Evolutionary conservation across 2,113 vertebrate genomes (phyloP).

Genomic region (Canis aureus): DNA sequence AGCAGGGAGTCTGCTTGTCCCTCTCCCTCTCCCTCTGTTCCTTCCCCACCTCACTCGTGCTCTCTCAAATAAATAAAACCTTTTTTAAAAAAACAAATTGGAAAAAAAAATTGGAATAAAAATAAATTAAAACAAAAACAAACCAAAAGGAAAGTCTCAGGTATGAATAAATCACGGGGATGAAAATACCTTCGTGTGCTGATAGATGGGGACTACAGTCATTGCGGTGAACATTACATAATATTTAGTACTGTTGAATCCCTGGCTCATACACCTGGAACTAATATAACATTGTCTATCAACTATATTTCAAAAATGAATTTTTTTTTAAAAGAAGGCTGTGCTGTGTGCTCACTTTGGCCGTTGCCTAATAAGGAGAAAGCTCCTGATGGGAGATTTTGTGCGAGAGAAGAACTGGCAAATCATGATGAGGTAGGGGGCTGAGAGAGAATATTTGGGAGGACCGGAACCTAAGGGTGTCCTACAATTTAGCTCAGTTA

Average conservation of each 20-base stretch:
- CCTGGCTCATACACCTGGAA: not conserved
- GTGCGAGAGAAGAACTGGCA: not conserved
- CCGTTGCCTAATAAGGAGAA: not conserved
- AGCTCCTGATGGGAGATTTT: not conserved
- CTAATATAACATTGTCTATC: not conserved
- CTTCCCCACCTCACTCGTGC: too few relatives aligned
- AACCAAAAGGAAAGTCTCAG: not conserved
- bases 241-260: not conserved
- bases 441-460: not conserved
- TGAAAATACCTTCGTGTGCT: not conserved
- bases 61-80: too few relatives aligned
- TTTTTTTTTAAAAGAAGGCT: not conserved
- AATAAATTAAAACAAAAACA: too few relatives aligned
- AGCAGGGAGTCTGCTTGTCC: too few relatives aligned
- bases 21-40: too few relatives aligned
- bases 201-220: not conserved
- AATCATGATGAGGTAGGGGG: not conserved
- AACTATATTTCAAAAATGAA: not conserved
- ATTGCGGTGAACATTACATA: not conserved
- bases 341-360: not conserved
- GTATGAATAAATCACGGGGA: not conserved
- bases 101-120: too few relatives aligned
- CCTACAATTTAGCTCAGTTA: not conserved
- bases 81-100: too few relatives aligned
- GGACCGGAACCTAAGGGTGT: not conserved